A percentile compares a stretch with the other conserved stretches of the same genome.
Evolutionary conservation across 2,797 vertebrate species (phyloP).

Genomic region (Lagocephalus sceleratus): DNA sequence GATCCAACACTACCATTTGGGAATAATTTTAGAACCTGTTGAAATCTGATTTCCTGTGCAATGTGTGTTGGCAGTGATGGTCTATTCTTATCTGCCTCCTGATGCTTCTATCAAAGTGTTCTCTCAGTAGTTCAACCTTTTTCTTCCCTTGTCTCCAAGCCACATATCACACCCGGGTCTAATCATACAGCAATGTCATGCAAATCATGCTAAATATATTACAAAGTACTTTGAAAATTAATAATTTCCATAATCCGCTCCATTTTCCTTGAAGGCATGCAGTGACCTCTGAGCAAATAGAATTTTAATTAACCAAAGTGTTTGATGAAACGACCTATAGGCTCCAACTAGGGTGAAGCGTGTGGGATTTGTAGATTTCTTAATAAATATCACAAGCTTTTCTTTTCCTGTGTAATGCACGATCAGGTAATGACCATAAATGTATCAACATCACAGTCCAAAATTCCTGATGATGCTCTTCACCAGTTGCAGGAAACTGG

Average conservation of each 20-base stretch:
- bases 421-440: not conserved
- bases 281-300: constrained; percentile 44
- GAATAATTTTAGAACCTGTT: constrained; percentile 9
- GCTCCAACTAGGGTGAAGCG: not conserved
- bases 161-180: constrained; percentile 28
- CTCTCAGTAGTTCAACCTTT: constrained; percentile 9
- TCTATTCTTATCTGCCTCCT: no score
- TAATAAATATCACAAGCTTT: no score
- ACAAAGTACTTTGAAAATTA: constrained; percentile 25
- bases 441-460: constrained; percentile 21
- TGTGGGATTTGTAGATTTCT: no score
- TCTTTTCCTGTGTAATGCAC: not conserved
- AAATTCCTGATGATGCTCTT: constrained; percentile 46
- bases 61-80: no score
- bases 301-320: constrained; percentile 36
- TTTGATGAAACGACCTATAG: constrained; percentile 23
- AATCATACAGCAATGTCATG: constrained; percentile 26
- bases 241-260: constrained; percentile 39
- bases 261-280: constrained; percentile 36
- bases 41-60: no score
- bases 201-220: constrained; percentile 40
- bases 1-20: constrained; percentile 58
- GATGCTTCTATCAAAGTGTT: no score
- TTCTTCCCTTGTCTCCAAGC: constrained; percentile 13
- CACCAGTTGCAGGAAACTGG: constrained; percentile 37